phyloP scores from a whole-genome alignment of 2,888 invertebrate species.

The Epirrhoe alternata region DNA sequence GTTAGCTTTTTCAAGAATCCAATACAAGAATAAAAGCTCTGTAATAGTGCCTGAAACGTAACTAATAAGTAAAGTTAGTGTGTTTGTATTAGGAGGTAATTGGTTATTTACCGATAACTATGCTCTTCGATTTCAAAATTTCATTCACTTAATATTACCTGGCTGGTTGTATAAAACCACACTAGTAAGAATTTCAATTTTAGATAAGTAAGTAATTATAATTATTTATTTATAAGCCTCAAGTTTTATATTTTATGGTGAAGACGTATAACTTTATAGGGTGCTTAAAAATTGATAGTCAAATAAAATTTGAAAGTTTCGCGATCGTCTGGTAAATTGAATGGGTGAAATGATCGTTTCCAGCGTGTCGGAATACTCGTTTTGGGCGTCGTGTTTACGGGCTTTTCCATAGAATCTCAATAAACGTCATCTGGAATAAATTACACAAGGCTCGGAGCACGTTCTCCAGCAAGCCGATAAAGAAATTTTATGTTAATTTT shows the following conservation, averaged over 20 bases:
- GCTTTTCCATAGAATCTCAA: constrained; percentile 69
- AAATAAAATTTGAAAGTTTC: constrained; percentile 50
- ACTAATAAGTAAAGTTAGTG: no score
- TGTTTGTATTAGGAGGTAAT: no score
- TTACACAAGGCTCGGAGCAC: constrained; percentile 50
- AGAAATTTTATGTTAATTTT: constrained; percentile 70
- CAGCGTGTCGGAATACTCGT: constrained; percentile 57
- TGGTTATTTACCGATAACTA: not conserved
- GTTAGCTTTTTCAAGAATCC: not conserved
- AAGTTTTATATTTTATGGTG: not conserved
- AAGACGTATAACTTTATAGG: constrained; percentile 9
- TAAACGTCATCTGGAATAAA: constrained; percentile 78
- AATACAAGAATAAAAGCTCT: no score
- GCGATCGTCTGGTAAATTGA: constrained; percentile 53
- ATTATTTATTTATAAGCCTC: not conserved
- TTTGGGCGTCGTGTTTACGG: constrained; percentile 68
- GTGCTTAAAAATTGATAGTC: constrained; percentile 13
- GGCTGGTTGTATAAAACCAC: no score
- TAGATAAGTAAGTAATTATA: no score
- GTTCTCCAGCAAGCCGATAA: constrained; percentile 46
- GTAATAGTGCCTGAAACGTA: no score
- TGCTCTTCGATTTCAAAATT: no score
- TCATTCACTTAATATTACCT: no score
- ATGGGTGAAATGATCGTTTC: constrained; percentile 34
- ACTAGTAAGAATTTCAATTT: no score